Evolutionary conservation across 2,797 vertebrate species (phyloP).

Genomic region (Anabacerthia variegaticeps): DNA sequence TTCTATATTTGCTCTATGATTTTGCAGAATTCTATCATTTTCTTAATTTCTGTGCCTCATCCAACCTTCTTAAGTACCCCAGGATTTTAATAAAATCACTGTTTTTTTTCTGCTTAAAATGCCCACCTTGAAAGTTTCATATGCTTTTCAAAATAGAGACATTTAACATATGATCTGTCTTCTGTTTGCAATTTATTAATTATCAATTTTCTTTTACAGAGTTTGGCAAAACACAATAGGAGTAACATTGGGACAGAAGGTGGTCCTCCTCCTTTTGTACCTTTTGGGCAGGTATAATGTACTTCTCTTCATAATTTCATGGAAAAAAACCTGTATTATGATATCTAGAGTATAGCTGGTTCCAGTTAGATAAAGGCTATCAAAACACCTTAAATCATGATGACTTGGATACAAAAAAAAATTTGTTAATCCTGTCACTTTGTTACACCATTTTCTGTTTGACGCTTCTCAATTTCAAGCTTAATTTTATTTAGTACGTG

Average conservation of each 20-base stretch:
- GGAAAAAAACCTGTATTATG: background rate
- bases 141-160: background rate
- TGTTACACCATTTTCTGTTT: background rate
- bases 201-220: conserved; percentile 75
- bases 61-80: background rate
- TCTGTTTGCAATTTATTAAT: background rate
- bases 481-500: background rate
- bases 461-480: background rate
- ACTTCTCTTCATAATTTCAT: background rate
- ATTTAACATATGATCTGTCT: background rate
- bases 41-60: background rate
- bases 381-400: background rate
- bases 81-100: background rate
- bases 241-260: conserved; percentile 95
- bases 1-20: background rate
- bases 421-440: background rate
- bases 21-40: background rate
- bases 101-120: background rate
- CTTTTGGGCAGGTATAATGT: conserved; percentile 92
- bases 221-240: conserved; percentile 95
- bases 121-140: background rate
- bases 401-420: background rate
- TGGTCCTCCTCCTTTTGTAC: conserved; percentile 95
- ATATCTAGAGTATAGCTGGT: background rate
- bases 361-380: background rate